Evolutionary conservation across 2,888 invertebrate species (phyloP), one percentile per base, ranked within the genome.

Genomic region (Agriopis marginaria): DNA sequence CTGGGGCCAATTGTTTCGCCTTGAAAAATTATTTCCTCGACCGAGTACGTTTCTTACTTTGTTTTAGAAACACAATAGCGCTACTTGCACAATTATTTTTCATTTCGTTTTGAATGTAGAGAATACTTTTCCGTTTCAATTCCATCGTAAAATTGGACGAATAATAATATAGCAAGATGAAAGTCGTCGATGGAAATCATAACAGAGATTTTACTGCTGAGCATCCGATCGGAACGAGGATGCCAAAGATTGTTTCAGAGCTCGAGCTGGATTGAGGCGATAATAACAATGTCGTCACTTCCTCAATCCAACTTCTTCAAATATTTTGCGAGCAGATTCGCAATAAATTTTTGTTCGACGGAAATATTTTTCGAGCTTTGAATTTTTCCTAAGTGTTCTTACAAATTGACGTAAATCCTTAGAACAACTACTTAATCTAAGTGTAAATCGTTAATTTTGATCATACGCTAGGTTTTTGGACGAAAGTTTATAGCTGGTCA

Each of bases 261-360:
- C 84, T 82, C 82, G 86, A 80, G 81, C 79, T 82, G 88, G 86
- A 89, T 89, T 87, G 89, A 86, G 85, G 80, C 89, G 90, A 91
- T 92, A 92, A 92, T 92, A 93, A 91, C 91, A 89, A 91, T 91
- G 90, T 90, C 90, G 88, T 88, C 90, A 89, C 89, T 91, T 91
- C 91, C 89, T 90, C 90, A 91, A 92, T 91, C 86, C 87, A 87
- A 90, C 89, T 91, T 89, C 89, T 89, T 87, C 90, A 88, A 77
- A 90, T 91, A 91, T 91, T 91, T 88, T 81, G 85, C 79, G 80
- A 68, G 82, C 82, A 81, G 83, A 85, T 86, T 83, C 80, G 81
- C 83, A 87, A 89, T 89, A 87, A 89, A 88, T 86, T 88, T 88
- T 86, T 85, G 87, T 88, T 78, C 77, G 75, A 40, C 54, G 65